phyloP scores from a whole-genome alignment of 2,113 vertebrate species.

The Tichodroma muraria region DNA sequence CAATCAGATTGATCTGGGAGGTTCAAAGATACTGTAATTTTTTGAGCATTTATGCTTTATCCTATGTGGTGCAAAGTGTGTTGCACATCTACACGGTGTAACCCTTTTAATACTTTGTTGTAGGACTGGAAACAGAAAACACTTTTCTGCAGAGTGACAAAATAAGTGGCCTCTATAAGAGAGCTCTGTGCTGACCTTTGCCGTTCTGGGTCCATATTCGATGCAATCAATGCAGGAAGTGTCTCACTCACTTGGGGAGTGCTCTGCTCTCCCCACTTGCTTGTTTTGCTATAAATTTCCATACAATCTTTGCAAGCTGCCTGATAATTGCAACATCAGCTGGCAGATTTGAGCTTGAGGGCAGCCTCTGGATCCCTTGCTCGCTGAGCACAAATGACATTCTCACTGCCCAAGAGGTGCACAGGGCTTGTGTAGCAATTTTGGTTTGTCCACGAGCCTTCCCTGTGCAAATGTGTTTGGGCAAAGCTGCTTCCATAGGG shows the following conservation, averaged over 20 bases:
- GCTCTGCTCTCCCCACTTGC: neutral
- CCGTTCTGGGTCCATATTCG: neutral
- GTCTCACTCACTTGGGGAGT: neutral
- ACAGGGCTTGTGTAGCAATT: neutral
- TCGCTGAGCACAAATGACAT: rapidly evolving
- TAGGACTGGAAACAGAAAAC: neutral
- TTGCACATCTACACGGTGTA: neutral
- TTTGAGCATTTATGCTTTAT: neutral
- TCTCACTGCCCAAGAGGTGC: rapidly evolving
- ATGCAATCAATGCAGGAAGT: neutral
- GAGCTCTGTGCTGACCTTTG: neutral
- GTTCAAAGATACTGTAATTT: slow-evolving; percentile 13
- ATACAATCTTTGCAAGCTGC: neutral
- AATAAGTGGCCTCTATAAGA: neutral
- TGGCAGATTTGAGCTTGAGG: neutral
- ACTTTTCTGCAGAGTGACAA: neutral
- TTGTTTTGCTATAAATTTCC: neutral
- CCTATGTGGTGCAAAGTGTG: neutral
- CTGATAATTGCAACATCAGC: neutral
- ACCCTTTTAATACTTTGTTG: neutral
- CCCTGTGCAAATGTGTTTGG: neutral
- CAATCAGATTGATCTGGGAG: neutral
- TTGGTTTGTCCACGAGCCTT: neutral
- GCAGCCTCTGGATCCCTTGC: neutral
- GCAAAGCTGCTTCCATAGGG: neutral